Evolutionary conservation across 1,140 invertebrate genomes (phyloP).

Genomic region (Tetragnatha versicolor): DNA sequence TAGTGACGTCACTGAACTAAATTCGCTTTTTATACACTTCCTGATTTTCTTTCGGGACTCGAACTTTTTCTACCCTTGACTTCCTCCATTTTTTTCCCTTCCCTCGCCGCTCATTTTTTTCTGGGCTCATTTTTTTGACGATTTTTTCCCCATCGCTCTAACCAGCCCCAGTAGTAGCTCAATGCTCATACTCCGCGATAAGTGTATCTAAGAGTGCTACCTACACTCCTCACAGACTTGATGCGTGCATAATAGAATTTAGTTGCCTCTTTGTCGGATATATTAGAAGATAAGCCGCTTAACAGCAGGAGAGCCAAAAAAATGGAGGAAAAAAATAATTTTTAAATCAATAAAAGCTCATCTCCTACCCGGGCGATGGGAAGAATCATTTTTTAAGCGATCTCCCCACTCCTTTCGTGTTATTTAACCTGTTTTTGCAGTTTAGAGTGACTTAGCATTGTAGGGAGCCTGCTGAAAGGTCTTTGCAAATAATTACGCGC

Average conservation of each 20-base stretch:
- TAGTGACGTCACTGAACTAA: slow-evolving; percentile 29
- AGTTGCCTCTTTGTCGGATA: slow-evolving; percentile 51
- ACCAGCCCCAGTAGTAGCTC: slow-evolving; percentile 11
- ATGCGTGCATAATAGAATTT: slow-evolving; percentile 53
- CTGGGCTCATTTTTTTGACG: background rate
- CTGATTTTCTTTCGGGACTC: slow-evolving; percentile 13
- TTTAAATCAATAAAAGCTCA: slow-evolving; percentile 50
- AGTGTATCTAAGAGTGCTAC: slow-evolving; percentile 49
- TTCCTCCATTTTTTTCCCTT: slow-evolving; percentile 5
- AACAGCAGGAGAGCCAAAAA: background rate
- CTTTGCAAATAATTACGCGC: slow-evolving; percentile 27
- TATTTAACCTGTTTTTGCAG: slow-evolving; percentile 19
- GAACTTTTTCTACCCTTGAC: background rate
- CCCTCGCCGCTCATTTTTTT: background rate
- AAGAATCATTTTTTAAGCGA: slow-evolving; percentile 44
- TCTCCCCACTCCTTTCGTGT: background rate
- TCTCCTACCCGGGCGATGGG: slow-evolving; percentile 7
- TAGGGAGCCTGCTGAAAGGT: background rate
- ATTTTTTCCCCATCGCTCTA: background rate
- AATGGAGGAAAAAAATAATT: slow-evolving; percentile 4
- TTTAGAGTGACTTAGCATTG: slow-evolving; percentile 1
- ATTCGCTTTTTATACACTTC: slow-evolving; percentile 10
- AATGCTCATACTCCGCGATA: slow-evolving; percentile 29
- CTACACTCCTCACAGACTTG: slow-evolving; percentile 26
- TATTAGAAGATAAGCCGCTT: slow-evolving; percentile 55